Evolutionary conservation across 2,113 vertebrate species (phyloP), one percentile per base, ranked within the genome.

Genomic region (Climacteris rufus): DNA sequence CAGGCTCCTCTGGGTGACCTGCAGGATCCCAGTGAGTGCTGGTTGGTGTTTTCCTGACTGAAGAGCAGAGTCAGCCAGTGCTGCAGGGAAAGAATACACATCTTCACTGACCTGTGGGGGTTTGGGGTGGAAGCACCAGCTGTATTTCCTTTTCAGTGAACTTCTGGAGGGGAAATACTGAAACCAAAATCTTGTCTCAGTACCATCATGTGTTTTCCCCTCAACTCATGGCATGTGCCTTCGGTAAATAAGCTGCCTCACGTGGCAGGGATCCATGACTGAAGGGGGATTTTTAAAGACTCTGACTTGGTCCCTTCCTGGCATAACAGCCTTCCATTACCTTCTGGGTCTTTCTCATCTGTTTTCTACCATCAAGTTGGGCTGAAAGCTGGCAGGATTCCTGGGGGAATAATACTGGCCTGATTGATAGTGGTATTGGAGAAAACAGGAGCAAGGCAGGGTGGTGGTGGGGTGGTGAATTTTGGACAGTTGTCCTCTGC

Each of bases 61-160:
- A 56, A n/a, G 0, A 4, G 66, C 70, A 56, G 64, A 50, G 45
- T 25, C 0, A 0, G 15, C 44, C 49, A 8, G 49, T 0, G 0
- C 60, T 44, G 33, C 16, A 2, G 27, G n/a, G 61, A 15, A 39
- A 49, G 39, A 37, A 21, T 0, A 0, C 28, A 8, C 8, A 9
- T 76, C 52, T 71, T 57, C 47, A 27, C 47, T 74, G 39, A 10
- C 53, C 45, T 61, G 15, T 15, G 37, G 45, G 57, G 28, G 5
- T 10, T 57, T 56, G 33, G 30, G 9, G 12, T 60, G 54, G 47
- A 16, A 79, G 33, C 71, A 64, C 15, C 42, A 40, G 35, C 42
- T 93, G 30, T 25, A 2, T 81, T 91, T 87, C 30, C 42, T 74
- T 81, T 44, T 64, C 63, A 45, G 8, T 53, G 59, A 53, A 15